Evolutionary conservation across 2,113 vertebrate genomes (phyloP).

Genomic region (Vicugna pacos): DNA sequence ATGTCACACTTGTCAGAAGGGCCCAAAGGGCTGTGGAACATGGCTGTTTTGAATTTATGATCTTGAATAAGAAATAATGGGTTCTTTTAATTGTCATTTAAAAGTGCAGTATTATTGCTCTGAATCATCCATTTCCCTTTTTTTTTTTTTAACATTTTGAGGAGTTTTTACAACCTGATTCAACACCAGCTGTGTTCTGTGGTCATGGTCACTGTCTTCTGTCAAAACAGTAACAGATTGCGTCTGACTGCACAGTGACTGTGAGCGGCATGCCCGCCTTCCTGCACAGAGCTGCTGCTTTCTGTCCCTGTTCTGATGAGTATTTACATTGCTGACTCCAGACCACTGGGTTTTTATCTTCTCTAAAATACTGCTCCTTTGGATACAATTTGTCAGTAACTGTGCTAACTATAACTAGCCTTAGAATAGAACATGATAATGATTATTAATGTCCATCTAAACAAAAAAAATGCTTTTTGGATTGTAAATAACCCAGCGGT

Average conservation of each 20-base stretch:
- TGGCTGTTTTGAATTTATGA: not conserved
- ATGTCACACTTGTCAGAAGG: not conserved
- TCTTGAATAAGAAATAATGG: not conserved
- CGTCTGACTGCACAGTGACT: not conserved
- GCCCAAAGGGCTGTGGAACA: not conserved
- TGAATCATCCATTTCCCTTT: not conserved
- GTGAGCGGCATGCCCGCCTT: not conserved
- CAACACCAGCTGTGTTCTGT: not conserved
- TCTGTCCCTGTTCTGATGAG: not conserved
- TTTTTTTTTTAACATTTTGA: not conserved
- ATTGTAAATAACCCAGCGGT: not conserved
- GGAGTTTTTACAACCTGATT: not conserved
- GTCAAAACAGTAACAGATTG: not conserved
- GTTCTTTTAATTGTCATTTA: not conserved
- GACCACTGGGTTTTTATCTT: not conserved
- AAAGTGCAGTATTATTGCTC: not conserved
- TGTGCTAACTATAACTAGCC: constrained; percentile 15
- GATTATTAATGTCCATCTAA: not conserved
- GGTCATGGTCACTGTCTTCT: not conserved
- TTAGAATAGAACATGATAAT: not conserved
- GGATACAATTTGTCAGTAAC: constrained; percentile 5
- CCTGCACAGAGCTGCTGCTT: not conserved
- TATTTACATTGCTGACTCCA: not conserved
- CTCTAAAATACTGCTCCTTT: not conserved
- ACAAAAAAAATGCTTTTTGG: not conserved